Evolutionary conservation across 2,113 vertebrate genomes (phyloP), one percentile per base, ranked within the genome.

Genomic region (Colius striatus): DNA sequence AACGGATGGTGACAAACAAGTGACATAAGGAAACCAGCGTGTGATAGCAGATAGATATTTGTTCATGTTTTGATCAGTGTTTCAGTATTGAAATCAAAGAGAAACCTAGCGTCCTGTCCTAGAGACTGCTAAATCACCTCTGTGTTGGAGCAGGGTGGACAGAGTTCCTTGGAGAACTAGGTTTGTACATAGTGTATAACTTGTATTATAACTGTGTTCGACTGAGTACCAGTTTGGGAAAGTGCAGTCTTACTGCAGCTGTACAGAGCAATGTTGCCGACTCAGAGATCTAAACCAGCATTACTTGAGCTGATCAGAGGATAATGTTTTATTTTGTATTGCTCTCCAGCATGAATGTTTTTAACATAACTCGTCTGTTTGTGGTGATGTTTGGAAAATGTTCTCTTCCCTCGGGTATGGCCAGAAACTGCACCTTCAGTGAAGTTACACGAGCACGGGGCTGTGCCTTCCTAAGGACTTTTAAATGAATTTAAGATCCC

Each of bases 121-220:
- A 87, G 75, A 92, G 83, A 32, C 5, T 61, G 66, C 15, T 62
- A 80, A 91, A 72, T n/a, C 66, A 62, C 47, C 32, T 67, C 50
- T 45, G 32, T 48, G 16, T 70, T 84, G 73, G 83, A 74, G 80
- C 50, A 48, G 79, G 45, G 34, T 41, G 58, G 78, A 14, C 41
- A 80, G 55, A 32, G 73, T 70, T 92, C 67, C 66, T 51, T 61
- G 87, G 81, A 62, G 75, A 85, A 22, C 61, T 82, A 38, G 17
- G 16, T 91, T 95, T 97, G 96, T 97, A 96, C 45, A 97, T 97
- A 96, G 41, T 95, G 67, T 95, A 91, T 76, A 43, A 51, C 84
- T 77, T 97, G 81, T 97, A 77, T 94, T 88, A 92, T 96, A 97
- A 93, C 92, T 82, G 68, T 13, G 74, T 67, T 67, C 60, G 67